These are phyloP conservation scores for Mythimna vitellina DNA, from an alignment of 2,888 invertebrate genomes.

Conservation along the genomic window DNA sequence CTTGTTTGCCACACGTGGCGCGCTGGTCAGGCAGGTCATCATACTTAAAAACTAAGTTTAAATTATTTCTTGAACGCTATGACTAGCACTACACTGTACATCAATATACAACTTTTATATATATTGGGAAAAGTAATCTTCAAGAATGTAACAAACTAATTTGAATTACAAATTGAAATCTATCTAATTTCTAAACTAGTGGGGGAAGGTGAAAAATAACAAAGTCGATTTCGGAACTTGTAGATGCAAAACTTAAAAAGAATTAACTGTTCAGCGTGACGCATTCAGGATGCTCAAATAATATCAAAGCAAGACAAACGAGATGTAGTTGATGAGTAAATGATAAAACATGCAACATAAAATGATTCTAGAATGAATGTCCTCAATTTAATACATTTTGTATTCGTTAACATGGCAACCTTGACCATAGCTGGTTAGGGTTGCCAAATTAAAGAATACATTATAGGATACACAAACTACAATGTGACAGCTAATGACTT, in stretches of 20 bases:
- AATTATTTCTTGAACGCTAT: slow-evolving; percentile 33
- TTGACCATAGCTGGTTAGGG: slow-evolving; percentile 5
- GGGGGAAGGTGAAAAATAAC: slow-evolving; percentile 63
- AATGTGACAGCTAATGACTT: slow-evolving; percentile 40
- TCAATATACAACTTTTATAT: slow-evolving; percentile 42
- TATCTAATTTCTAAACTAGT: slow-evolving; percentile 61
- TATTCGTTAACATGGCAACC: slow-evolving; percentile 36
- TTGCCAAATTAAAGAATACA: slow-evolving; percentile 30
- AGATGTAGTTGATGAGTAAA: slow-evolving; percentile 73
- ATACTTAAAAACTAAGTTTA: background rate
- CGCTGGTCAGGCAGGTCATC: slow-evolving; percentile 23
- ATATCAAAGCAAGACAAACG: slow-evolving; percentile 44
- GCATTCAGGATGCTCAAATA: slow-evolving; percentile 49
- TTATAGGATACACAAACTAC: slow-evolving; percentile 45
- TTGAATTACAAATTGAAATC: slow-evolving; percentile 23
- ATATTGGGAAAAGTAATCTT: slow-evolving; percentile 4
- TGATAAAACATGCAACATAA: slow-evolving; percentile 85
- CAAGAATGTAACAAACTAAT: slow-evolving; percentile 19
- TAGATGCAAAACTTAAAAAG: slow-evolving; percentile 41
- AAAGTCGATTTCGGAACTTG: slow-evolving; percentile 29
- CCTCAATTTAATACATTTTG: slow-evolving; percentile 75
- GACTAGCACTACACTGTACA: slow-evolving; percentile 60
- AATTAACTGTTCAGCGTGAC: slow-evolving; percentile 37
- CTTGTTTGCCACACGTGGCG: background rate
- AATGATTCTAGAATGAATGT: slow-evolving; percentile 77